Evolutionary conservation across 2,797 vertebrate genomes (phyloP).

Genomic region (Aeoliscus strigatus): DNA sequence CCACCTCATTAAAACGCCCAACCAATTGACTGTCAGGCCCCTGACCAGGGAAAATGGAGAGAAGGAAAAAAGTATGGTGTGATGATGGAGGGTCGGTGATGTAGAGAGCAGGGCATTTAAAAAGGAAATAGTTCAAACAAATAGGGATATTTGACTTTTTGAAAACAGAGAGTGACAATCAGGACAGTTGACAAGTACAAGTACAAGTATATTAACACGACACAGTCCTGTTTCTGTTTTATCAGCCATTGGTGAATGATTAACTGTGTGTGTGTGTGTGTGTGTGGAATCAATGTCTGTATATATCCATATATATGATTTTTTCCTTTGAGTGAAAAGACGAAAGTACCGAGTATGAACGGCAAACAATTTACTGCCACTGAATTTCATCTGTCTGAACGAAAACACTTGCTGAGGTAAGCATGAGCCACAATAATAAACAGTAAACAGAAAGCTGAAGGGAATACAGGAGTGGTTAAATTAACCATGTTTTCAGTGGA

Average conservation of each 20-base stretch:
- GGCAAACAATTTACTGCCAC: too few species aligned
- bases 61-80: slow-evolving; percentile 6
- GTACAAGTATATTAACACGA: slow-evolving; percentile 45
- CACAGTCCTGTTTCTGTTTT: slow-evolving; percentile 49
- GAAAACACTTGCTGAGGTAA: slow-evolving; percentile 41
- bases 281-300: too few species aligned
- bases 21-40: slow-evolving; percentile 53
- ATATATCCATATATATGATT: too few species aligned
- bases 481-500: slow-evolving; percentile 22
- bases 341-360: too few species aligned
- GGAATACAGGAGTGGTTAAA: slow-evolving; percentile 46
- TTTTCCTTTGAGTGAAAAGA: too few species aligned
- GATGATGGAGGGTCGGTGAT: neutral
- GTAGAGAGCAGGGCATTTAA: slow-evolving; percentile 2
- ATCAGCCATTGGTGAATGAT: slow-evolving; percentile 49
- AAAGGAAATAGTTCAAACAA: slow-evolving; percentile 2
- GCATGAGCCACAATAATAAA: slow-evolving; percentile 42
- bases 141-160: slow-evolving; percentile 4
- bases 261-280: slow-evolving; percentile 24
- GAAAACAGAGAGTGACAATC: slow-evolving; percentile 15
- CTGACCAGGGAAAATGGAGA: slow-evolving; percentile 25
- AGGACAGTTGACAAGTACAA: slow-evolving; percentile 44
- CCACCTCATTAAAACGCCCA: slow-evolving; percentile 56
- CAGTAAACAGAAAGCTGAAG: slow-evolving; percentile 43
- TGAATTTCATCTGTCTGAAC: slow-evolving; percentile 35